Conservation (phyloP, 1,140 invertebrate species). For the Luehdorfia chinensis region DNA sequence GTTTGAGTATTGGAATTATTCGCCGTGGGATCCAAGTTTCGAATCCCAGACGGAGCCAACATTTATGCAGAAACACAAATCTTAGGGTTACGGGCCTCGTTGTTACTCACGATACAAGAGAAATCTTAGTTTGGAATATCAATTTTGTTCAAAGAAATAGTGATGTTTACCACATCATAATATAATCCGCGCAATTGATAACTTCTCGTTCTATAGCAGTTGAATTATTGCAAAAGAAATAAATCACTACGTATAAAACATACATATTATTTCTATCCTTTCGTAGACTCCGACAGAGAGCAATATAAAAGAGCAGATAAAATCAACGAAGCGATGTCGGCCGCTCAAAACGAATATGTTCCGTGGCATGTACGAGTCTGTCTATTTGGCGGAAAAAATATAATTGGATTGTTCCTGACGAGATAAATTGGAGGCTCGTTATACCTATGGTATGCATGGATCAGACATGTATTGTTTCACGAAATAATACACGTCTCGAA, state of each 20-base stretch:
- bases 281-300: slow-evolving; percentile 15
- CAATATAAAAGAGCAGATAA: slow-evolving; percentile 40
- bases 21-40: too few species aligned
- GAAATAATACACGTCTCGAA: not conserved
- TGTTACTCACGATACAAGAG: too few species aligned
- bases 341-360: slow-evolving; percentile 40
- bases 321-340: slow-evolving; percentile 39
- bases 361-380: slow-evolving; percentile 33
- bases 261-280: slow-evolving; percentile 8
- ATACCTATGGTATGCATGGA: slow-evolving; percentile 34
- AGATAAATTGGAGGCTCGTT: slow-evolving; percentile 50
- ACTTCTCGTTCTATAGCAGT: too few species aligned
- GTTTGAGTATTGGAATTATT: too few species aligned
- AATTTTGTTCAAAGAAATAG: too few species aligned
- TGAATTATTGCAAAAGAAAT: too few species aligned
- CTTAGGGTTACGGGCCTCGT: too few species aligned
- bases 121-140: too few species aligned
- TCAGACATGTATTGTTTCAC: slow-evolving; percentile 37
- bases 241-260: not conserved
- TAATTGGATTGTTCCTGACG: slow-evolving; percentile 63
- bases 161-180: too few species aligned
- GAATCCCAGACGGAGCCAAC: too few species aligned
- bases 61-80: too few species aligned
- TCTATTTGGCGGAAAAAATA: slow-evolving; percentile 58
- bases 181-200: too few species aligned